Percentiles rank a stretch among this genome's conserved stretches.
These are phyloP conservation scores for Galeopsomyia nigrocyanea DNA, from an alignment of 2,888 invertebrate genomes.

Conservation along the genomic window DNA sequence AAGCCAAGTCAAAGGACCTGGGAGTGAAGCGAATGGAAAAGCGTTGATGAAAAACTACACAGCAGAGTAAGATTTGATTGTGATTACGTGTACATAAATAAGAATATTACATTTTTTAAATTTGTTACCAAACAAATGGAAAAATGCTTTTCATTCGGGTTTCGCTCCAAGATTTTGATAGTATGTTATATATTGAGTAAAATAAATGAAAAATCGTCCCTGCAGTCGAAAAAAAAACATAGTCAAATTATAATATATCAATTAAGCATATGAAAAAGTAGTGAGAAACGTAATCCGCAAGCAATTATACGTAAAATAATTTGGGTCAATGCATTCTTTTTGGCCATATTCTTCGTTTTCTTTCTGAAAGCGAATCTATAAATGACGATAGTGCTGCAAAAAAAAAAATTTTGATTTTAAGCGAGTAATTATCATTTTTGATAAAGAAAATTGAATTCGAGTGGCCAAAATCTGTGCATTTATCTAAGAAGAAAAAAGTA, in stretches of 20 bases:
- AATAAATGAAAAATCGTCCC: constrained; percentile 24
- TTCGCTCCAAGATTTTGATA: constrained; percentile 32
- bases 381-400: neutral
- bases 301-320: constrained; percentile 39
- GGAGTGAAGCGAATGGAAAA: constrained; percentile 32
- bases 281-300: constrained; percentile 42
- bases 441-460: too few relatives aligned
- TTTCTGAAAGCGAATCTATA: too few relatives aligned
- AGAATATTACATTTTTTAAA: constrained; percentile 17
- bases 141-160: constrained; percentile 30
- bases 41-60: neutral
- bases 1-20: constrained; percentile 15
- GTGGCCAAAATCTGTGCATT: too few relatives aligned
- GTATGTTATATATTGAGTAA: constrained; percentile 21
- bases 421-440: neutral
- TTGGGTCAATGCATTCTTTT: too few relatives aligned
- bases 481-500: neutral
- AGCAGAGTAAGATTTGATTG: constrained; percentile 9
- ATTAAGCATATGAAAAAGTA: constrained; percentile 41
- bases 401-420: constrained; percentile 29
- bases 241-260: constrained; percentile 35
- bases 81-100: constrained; percentile 34
- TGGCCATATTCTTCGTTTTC: too few relatives aligned
- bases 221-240: constrained; percentile 21
- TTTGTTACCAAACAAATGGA: constrained; percentile 18